phyloP scores from a whole-genome alignment of 2,113 vertebrate genomes.

The Oreochromis niloticus region DNA sequence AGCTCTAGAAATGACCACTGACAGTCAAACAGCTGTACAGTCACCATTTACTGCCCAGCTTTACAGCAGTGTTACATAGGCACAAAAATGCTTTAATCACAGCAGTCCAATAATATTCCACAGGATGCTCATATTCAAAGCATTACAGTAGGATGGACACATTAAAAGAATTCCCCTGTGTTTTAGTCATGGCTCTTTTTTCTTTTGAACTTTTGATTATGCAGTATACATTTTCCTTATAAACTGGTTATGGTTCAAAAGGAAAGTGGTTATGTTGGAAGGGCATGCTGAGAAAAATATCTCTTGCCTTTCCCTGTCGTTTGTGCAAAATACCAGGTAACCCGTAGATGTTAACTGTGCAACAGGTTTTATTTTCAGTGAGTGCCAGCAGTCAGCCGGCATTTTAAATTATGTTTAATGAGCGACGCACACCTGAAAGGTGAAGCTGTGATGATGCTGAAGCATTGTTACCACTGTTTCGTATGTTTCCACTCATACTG shows the following conservation, averaged over 20 bases:
- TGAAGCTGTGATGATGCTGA: not conserved
- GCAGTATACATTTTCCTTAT: not conserved
- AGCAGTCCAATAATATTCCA: not conserved
- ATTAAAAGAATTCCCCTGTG: not conserved
- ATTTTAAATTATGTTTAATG: not conserved
- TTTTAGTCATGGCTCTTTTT: not conserved
- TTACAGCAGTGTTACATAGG: not conserved
- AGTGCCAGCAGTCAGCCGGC: not conserved
- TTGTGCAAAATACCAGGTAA: not conserved
- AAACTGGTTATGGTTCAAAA: not conserved
- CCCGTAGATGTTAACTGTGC: not conserved
- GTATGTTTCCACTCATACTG: not conserved
- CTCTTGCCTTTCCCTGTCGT: not conserved
- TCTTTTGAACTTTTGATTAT: not conserved
- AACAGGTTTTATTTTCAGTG: not conserved
- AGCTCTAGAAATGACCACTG: not conserved
- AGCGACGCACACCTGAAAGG: not conserved
- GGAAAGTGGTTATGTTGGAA: not conserved
- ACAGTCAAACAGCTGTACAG: not conserved
- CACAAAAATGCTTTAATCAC: not conserved
- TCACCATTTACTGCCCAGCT: not conserved
- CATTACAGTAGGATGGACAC: not conserved
- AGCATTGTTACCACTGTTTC: not conserved
- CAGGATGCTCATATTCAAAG: not conserved
- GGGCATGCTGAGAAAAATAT: not conserved